Evolutionary conservation across 2,113 vertebrate genomes (phyloP), one percentile per base, ranked within the genome.

Genomic region (Pachypanchax playfairii): DNA sequence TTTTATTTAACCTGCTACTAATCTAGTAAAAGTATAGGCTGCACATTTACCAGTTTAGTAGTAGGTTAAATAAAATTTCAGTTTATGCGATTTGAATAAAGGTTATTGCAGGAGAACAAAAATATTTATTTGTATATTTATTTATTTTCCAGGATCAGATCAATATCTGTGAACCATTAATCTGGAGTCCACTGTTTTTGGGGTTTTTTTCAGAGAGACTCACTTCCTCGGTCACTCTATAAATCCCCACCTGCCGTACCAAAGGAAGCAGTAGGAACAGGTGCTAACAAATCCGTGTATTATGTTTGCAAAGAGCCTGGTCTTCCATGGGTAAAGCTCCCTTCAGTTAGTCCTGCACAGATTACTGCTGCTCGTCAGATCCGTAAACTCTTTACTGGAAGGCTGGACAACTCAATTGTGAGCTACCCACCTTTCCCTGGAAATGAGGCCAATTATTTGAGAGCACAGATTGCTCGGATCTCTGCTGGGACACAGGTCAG

Each of bases 391-490:
- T 95, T 98, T 85, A 96, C 94, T 0, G 97, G 97, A 3, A 85
- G 68, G 14, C 91, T 98, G 39, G 92, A 96, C 33, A 71, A 89
- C 15, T 90, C 94, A 4, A 14, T 98, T 17, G 58, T 92, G 51
- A 95, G 93, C 78, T 97, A 94, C 62, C 97, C 96, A 1, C 94
- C 95, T 17, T 99, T 98, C 81, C 94, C 94, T 5, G 97, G 97
- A 26, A 95, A 94, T 8, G 97, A 99, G 79, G 85, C 90, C 66
- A 96, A 96, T 80, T 98, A 97, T 59, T 85, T 99, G 65, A 87
- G 97, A 2, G 94, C 96, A 12, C 97, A 98, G 82, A 95, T 99
- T 13, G 95, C 97, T 49, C 93, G 97, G 0, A 98, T 99, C 86
- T 98, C 96, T 25, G 96, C 95, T 1, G 93, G 92, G 10, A 95